Evolutionary conservation across 53 echinoderm and acorn worm genomes (phyloP).

Genomic region (Holothuria scabra): DNA sequence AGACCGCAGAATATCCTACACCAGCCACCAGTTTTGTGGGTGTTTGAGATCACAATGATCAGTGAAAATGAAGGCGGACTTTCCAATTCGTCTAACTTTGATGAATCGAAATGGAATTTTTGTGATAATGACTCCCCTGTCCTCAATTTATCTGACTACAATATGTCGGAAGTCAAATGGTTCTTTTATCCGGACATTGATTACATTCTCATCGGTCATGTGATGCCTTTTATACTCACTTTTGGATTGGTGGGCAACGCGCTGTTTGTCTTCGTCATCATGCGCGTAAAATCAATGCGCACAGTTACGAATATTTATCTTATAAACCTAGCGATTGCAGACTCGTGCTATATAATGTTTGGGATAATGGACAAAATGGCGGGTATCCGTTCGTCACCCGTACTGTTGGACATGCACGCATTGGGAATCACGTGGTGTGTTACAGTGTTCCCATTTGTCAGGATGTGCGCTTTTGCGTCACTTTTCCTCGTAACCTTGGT

Average conservation of each 20-base stretch:
- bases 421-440: constrained; percentile 39
- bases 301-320: constrained; percentile 50
- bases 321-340: constrained; percentile 45
- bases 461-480: constrained; percentile 37
- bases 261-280: constrained; percentile 17
- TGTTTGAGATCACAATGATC: too few relatives aligned
- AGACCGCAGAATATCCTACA: too few relatives aligned
- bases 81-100: background rate
- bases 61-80: too few relatives aligned
- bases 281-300: constrained; percentile 29
- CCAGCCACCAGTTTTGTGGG: too few relatives aligned
- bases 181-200: constrained; percentile 23
- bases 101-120: background rate
- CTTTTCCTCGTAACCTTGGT: constrained; percentile 32
- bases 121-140: background rate
- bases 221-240: constrained; percentile 43
- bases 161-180: background rate
- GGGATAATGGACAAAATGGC: constrained; percentile 42
- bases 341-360: constrained; percentile 2
- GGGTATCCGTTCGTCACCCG: constrained; percentile 6
- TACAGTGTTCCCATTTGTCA: constrained; percentile 23
- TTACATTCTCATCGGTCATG: background rate
- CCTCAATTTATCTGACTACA: constrained; percentile 7
- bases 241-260: constrained; percentile 44
- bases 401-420: constrained; percentile 4